A percentile compares a stretch with the other conserved stretches of the same genome.
Conservation (phyloP, 2,888 invertebrate species). For the Ornithoptera alexandrae region DNA sequence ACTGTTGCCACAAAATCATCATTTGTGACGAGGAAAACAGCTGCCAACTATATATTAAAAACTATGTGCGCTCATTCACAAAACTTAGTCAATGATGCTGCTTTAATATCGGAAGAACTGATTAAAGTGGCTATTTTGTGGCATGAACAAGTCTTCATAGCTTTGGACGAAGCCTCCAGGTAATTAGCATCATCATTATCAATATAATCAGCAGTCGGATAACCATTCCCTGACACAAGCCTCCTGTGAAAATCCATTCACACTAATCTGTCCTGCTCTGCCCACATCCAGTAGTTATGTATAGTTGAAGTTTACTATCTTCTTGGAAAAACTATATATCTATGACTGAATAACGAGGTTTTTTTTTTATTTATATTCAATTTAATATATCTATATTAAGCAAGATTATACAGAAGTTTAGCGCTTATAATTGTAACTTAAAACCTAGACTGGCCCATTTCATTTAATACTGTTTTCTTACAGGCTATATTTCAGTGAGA, state of each 20-base stretch:
- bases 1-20: conserved; percentile 98
- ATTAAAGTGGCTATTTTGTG: conserved; percentile 98
- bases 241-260: too few relatives aligned
- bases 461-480: conserved; percentile 22
- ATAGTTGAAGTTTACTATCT: too few relatives aligned
- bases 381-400: too few relatives aligned
- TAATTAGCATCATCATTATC: conserved; percentile 31
- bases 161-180: conserved; percentile 94
- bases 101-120: conserved; percentile 96
- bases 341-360: too few relatives aligned
- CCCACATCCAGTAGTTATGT: too few relatives aligned
- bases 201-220: neutral
- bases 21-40: conserved; percentile 88
- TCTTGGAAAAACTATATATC: too few relatives aligned
- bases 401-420: too few relatives aligned
- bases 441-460: too few relatives aligned
- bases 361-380: too few relatives aligned
- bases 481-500: conserved; percentile 97
- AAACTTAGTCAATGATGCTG: conserved; percentile 94
- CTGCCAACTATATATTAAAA: conserved; percentile 96
- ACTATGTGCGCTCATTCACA: conserved; percentile 97
- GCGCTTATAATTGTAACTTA: too few relatives aligned
- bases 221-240: neutral
- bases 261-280: too few relatives aligned
- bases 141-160: conserved; percentile 94